Evolutionary conservation across 2,888 invertebrate genomes (phyloP), one percentile per base, ranked within the genome.

Genomic region (Dexiosoma caninum): DNA sequence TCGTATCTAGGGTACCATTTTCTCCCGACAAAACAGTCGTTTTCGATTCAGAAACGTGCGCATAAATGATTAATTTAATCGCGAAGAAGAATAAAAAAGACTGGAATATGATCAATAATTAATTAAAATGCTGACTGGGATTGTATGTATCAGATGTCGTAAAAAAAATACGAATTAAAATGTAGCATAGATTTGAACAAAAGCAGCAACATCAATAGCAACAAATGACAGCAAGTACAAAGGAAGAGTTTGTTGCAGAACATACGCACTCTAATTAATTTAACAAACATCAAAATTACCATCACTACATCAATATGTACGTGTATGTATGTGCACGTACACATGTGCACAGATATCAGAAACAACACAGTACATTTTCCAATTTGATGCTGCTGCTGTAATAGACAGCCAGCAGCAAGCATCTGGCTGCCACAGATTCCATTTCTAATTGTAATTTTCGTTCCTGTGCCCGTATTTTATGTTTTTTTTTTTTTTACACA

Each of bases 181-280:
- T 76, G 62, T 64, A 76, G 67, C 72, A 69, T 59, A 62, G 67
- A 80, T 80, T 80, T 67, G 37, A 37, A 32, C 46, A 49, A 12
- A 12, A 62, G 6, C 27, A 27, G 6, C 27, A 27, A 27, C 3
- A 27, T 3, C 27, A 6, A 6, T 6, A 27, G 27, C 32, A 72
- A 14, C 14, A 59, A 30, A 46, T n/a, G 6, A 2, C 14, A 37
- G 23, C 42, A 67, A 37, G 10, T 10, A 67, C 49, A 42, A 57
- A 55, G 46, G 27, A 60, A 37, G 37, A 42, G 44, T 59, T 55
- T 60, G 14, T 40, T 60, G 16, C 19, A 49, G 44, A 62, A 40
- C 30, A 64, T 64, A 69, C 81, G 72, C 72, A 81, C 72, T 72
- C 72, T 81, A 81, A 81, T 81, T 77, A 81, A 81, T 81, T 77